A percentile compares a stretch with the other conserved stretches of the same genome.
These are phyloP conservation scores for Pseudomyrmex dendroicus DNA, from an alignment of 1,140 invertebrate species.

Conservation along the genomic window DNA sequence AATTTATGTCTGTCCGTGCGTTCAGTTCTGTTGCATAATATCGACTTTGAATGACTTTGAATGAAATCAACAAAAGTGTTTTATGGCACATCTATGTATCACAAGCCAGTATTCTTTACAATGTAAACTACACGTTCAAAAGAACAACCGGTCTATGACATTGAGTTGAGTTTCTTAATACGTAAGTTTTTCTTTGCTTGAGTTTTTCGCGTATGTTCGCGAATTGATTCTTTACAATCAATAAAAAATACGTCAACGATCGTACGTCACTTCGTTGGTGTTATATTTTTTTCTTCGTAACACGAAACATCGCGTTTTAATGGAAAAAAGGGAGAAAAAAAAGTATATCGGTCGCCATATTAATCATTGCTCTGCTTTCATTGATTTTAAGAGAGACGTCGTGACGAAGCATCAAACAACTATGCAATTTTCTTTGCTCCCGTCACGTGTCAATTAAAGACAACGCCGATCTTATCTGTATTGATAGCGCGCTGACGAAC, in stretches of 20 bases:
- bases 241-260: conserved; percentile 41
- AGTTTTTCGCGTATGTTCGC: not conserved
- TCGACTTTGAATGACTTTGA: conserved; percentile 10
- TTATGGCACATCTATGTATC: too few relatives aligned
- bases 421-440: conserved; percentile 21
- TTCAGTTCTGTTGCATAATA: conserved; percentile 11
- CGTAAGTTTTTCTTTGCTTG: too few relatives aligned
- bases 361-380: not conserved
- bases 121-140: too few relatives aligned
- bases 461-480: conserved; percentile 13
- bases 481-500: not conserved
- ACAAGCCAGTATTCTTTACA: too few relatives aligned
- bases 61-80: conserved; percentile 25
- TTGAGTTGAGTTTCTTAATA: too few relatives aligned
- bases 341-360: conserved; percentile 1
- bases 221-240: conserved; percentile 40
- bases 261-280: not conserved
- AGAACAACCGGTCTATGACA: too few relatives aligned
- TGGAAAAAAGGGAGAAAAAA: not conserved
- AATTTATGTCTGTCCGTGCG: conserved; percentile 39
- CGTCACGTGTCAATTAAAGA: conserved; percentile 40
- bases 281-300: not conserved
- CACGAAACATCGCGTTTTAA: conserved; percentile 13
- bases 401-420: conserved; percentile 19
- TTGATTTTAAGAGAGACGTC: conserved; percentile 33